Conservation (phyloP, 2,113 vertebrate species). For the Oryzias melastigma region DNA sequence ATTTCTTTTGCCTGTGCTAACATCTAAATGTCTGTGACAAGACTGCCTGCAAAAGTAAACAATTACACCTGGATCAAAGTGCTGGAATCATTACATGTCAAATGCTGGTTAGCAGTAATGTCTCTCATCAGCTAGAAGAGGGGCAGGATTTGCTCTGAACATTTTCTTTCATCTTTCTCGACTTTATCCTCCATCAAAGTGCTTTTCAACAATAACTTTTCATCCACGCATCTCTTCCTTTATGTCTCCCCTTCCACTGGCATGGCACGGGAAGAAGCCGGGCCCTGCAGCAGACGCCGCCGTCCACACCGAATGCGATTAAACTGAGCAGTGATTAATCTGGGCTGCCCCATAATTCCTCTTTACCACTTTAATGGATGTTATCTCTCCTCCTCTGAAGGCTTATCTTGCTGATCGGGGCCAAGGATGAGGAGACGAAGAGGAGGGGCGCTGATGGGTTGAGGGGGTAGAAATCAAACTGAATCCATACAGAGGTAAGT, state of each 20-base stretch:
- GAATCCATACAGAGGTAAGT: conserved; percentile 69
- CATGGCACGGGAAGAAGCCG: conserved; percentile 62
- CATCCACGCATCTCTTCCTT: conserved; percentile 33
- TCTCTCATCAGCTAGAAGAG: conserved; percentile 56
- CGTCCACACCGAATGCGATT: conserved; percentile 72
- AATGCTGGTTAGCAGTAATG: conserved; percentile 56
- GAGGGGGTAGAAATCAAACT: conserved; percentile 39
- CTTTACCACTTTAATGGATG: conserved; percentile 79
- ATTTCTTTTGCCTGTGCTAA: conserved; percentile 31
- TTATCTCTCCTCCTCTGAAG: conserved; percentile 78
- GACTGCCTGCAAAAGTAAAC: conserved; percentile 54
- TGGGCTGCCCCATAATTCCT: conserved; percentile 77
- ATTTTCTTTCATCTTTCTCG: conserved; percentile 63
- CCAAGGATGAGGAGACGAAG: conserved; percentile 55
- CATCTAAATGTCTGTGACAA: conserved; percentile 31
- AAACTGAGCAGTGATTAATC: conserved; percentile 77
- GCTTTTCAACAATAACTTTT: conserved; percentile 40
- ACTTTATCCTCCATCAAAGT: conserved; percentile 45
- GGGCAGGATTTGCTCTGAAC: conserved; percentile 44
- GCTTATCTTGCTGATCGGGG: conserved; percentile 79
- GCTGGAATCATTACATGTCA: conserved; percentile 59
- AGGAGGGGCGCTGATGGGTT: conserved; percentile 20
- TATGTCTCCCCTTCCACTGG: conserved; percentile 23
- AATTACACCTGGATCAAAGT: conserved; percentile 70
- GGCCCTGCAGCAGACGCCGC: conserved; percentile 62